Conservation (phyloP, 2,888 invertebrate genomes). For the Stenodera caucasica region DNA sequence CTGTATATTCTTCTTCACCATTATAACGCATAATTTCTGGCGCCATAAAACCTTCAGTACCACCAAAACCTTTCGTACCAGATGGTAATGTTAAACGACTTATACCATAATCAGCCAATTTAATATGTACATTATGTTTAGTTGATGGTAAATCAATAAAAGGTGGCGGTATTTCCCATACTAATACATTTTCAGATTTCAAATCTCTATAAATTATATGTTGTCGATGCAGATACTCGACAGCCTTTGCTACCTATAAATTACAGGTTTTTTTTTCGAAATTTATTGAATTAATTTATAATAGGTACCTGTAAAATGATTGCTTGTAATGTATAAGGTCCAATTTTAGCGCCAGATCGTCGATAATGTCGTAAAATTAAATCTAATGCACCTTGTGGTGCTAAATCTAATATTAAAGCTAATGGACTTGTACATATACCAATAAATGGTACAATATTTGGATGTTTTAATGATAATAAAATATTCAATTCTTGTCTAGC, state of each 20-base stretch:
- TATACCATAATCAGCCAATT: constrained; percentile 96
- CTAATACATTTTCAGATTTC: constrained; percentile 96
- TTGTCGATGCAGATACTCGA: constrained; percentile 92
- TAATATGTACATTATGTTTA: constrained; percentile 77
- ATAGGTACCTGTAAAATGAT: constrained; percentile 84
- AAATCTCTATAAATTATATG: constrained; percentile 92
- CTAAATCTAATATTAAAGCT: constrained; percentile 84
- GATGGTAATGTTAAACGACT: constrained; percentile 85
- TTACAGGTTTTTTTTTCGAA: too few species aligned
- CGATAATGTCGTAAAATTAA: constrained; percentile 81
- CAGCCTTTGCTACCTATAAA: constrained; percentile 88
- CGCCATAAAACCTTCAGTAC: constrained; percentile 99
- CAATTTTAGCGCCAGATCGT: constrained; percentile 79
- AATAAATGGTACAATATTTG: constrained; percentile 89
- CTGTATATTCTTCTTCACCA: constrained; percentile 98
- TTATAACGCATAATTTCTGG: constrained; percentile 98
- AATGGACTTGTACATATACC: constrained; percentile 89
- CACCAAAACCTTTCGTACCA: constrained; percentile 96
- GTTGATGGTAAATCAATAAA: constrained; percentile 69
- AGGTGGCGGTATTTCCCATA: constrained; percentile 93
- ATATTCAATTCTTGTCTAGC: constrained; percentile 94
- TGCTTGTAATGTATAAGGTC: constrained; percentile 79
- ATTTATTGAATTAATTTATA: too few species aligned
- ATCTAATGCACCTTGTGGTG: constrained; percentile 91
- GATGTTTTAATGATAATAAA: constrained; percentile 79